These are phyloP conservation scores for Paradisaea rubra DNA, from an alignment of 2,113 vertebrate species.

Conservation along the genomic window DNA sequence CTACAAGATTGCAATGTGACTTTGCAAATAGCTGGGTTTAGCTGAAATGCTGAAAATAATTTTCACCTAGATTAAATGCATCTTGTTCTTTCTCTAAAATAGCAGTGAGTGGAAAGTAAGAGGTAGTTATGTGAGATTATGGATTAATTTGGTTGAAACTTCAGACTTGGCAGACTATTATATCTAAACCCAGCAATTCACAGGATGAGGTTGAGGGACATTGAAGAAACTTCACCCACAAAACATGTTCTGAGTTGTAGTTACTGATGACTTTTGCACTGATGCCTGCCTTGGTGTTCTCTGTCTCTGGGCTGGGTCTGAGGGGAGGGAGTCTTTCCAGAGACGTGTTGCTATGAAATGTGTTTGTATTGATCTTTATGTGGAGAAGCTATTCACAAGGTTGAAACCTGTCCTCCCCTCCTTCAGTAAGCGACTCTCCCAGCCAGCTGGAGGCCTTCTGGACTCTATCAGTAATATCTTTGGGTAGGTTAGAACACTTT, in stretches of 20 bases:
- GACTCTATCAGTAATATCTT: conserved; percentile 98
- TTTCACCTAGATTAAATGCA: not conserved
- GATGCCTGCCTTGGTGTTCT: conserved; percentile 21
- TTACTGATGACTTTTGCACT: not conserved
- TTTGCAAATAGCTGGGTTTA: not conserved
- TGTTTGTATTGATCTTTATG: conserved; percentile 58
- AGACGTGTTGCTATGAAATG: conserved; percentile 49
- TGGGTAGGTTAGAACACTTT: conserved; percentile 83
- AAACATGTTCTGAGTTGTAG: not conserved
- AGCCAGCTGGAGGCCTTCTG: conserved; percentile 86
- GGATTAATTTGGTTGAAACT: not conserved
- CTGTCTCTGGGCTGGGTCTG: conserved; percentile 28
- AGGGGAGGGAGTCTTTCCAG: conserved; percentile 18
- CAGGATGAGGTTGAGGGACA: not conserved
- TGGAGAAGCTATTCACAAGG: conserved; percentile 64
- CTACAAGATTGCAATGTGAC: not conserved
- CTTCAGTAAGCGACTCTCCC: conserved; percentile 86
- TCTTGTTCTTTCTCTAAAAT: not conserved
- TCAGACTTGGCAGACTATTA: not conserved
- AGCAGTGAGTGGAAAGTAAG: conserved; percentile 28
- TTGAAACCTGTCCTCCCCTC: conserved; percentile 77
- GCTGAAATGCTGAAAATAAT: not conserved
- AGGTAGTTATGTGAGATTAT: not conserved
- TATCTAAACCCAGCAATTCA: not conserved
- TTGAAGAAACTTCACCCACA: not conserved